A percentile compares a stretch with the other conserved stretches of the same genome.
phyloP scores from a whole-genome alignment of 2,888 invertebrate genomes.

The Polydrusus tereticollis region DNA sequence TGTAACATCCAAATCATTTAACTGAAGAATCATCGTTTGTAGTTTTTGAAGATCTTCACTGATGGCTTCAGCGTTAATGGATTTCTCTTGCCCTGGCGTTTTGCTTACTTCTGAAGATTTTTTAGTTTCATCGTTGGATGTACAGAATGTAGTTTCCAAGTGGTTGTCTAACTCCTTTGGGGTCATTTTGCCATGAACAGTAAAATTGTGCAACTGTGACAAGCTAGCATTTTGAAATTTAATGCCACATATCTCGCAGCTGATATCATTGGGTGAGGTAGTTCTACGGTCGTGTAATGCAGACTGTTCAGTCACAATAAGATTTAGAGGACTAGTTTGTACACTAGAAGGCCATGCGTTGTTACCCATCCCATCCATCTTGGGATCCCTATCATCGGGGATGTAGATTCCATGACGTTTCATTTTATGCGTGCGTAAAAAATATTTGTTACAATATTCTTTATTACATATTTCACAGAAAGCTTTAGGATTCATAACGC shows the following conservation, averaged over 20 bases:
- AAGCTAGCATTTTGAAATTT: constrained; percentile 69
- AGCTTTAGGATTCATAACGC: constrained; percentile 89
- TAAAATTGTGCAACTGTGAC: constrained; percentile 65
- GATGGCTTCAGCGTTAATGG: constrained; percentile 72
- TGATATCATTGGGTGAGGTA: constrained; percentile 67
- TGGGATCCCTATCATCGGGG: constrained; percentile 70
- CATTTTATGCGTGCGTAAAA: constrained; percentile 91
- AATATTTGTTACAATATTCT: constrained; percentile 94
- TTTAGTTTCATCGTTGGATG: constrained; percentile 57
- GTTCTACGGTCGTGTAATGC: constrained; percentile 69
- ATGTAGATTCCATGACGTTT: constrained; percentile 90
- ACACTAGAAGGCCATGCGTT: constrained; percentile 62
- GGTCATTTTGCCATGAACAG: constrained; percentile 62
- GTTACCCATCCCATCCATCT: constrained; percentile 64
- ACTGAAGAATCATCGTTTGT: constrained; percentile 90
- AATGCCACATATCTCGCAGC: constrained; percentile 69
- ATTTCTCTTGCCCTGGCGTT: constrained; percentile 55
- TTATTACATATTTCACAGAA: constrained; percentile 94
- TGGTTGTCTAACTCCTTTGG: constrained; percentile 55
- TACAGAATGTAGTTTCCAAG: constrained; percentile 49
- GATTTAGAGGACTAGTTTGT: constrained; percentile 83
- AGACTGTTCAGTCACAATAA: constrained; percentile 79
- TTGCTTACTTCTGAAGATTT: constrained; percentile 48
- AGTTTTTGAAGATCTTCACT: constrained; percentile 90
- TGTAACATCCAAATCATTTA: constrained; percentile 82